phyloP scores from a whole-genome alignment of 2,888 invertebrate genomes.

The Eilema griseolum region DNA sequence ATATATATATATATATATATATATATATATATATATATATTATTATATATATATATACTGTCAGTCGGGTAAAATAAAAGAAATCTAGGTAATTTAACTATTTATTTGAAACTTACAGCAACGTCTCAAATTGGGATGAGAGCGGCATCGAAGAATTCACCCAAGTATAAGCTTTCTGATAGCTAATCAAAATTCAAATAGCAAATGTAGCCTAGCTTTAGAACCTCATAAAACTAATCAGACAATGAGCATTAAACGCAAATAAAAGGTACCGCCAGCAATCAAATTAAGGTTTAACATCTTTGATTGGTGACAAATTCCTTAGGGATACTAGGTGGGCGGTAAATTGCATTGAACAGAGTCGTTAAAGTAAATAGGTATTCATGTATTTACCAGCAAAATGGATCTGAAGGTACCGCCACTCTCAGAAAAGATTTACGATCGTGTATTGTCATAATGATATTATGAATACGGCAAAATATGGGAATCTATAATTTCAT shows the following conservation, averaged over 20 bases:
- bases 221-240: constrained; percentile 35
- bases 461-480: no score
- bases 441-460: no score
- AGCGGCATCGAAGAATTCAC: neutral
- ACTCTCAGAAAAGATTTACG: neutral
- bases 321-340: constrained; percentile 38
- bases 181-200: constrained; percentile 17
- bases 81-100: neutral
- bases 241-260: constrained; percentile 54
- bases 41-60: no score
- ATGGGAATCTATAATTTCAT: no score
- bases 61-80: neutral
- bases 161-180: constrained; percentile 1
- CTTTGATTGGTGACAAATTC: constrained; percentile 52
- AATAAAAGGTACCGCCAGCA: constrained; percentile 48
- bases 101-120: neutral
- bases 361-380: constrained; percentile 37
- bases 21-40: no score
- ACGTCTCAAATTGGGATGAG: no score
- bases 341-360: constrained; percentile 37
- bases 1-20: no score
- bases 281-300: constrained; percentile 36
- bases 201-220: constrained; percentile 22
- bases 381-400: constrained; percentile 38
- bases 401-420: constrained; percentile 18